Conservation (phyloP, 2,888 invertebrate species). For the Acrocyrtus sp. region DNA sequence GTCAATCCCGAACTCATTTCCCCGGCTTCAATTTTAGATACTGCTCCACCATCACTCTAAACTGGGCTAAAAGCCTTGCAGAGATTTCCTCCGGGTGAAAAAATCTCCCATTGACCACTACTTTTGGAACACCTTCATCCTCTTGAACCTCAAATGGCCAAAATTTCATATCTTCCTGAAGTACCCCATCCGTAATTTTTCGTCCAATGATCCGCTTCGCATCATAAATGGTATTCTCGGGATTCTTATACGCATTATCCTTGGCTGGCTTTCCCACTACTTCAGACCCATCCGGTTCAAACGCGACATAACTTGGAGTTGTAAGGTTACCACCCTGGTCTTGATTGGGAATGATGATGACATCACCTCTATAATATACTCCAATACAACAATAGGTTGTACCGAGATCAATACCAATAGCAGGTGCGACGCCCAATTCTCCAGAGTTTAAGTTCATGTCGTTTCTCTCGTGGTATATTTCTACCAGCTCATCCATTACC, state of each 20-base stretch:
- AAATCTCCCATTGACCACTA: slow-evolving; percentile 7
- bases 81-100: slow-evolving; percentile 33
- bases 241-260: slow-evolving; percentile 69
- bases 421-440: not conserved
- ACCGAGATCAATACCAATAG: slow-evolving; percentile 56
- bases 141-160: slow-evolving; percentile 21
- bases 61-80: slow-evolving; percentile 15
- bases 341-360: slow-evolving; percentile 46
- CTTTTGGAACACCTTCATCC: slow-evolving; percentile 13
- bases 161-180: slow-evolving; percentile 6
- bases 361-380: slow-evolving; percentile 45
- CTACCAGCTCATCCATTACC: slow-evolving; percentile 12
- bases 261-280: slow-evolving; percentile 41
- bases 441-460: slow-evolving; percentile 23
- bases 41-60: slow-evolving; percentile 19
- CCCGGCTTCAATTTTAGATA: slow-evolving; percentile 2
- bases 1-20: slow-evolving; percentile 64
- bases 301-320: slow-evolving; percentile 46
- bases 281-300: slow-evolving; percentile 62
- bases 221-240: slow-evolving; percentile 81
- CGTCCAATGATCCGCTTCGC: slow-evolving; percentile 66
- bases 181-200: not conserved
- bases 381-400: slow-evolving; percentile 54
- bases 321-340: slow-evolving; percentile 23
- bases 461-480: slow-evolving; percentile 21